Base-by-base conservation (phyloP, 2,888 invertebrate species). In the Petrolisthes cinctipes region DNA sequence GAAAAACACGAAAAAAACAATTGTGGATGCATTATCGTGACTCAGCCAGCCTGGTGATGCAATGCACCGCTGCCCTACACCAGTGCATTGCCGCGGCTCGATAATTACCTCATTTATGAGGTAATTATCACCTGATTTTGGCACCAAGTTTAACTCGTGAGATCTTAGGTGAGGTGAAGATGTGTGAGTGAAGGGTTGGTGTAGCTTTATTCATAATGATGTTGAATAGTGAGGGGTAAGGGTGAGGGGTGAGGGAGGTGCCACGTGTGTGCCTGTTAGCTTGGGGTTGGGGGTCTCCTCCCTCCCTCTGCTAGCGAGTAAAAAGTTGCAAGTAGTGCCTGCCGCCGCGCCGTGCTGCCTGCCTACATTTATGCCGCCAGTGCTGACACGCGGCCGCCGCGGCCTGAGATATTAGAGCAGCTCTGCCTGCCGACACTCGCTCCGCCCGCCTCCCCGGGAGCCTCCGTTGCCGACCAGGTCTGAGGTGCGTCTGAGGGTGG, bases 241-340 rank as follows among this genome's bases (percentile, higher is more conserved):
- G 61, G 23, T n/a, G 68, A 56, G n/a, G 56, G n/a, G 82, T 20
- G 66, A 66, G 82, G 37, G 61, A 66, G 51, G 56, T 11, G 53
- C 37, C 82, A 86, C 86, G 82, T 78, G 82, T 78, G 68, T 86
- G 86, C 82, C 82, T 86, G 86, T 68, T 75, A 17, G 17, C 71
- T 4, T 51, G 81, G 73, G 73, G 20, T 66, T 73, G 83, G 56
- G 53, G 73, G 56, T 54, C 82, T 14, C 61, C 85, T 68, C 85
- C 57, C 78, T 23, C 66, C 66, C 82, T 79, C 68, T 71, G 68
- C 61, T 76, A 66, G 82, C 86, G 86, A 79, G 86, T 86, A 86
- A 86, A 86, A 86, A 86, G 83, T 86, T 83, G 82, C 86, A 86
- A 86, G 83, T 86, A 86, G 86, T 86, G 86, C 86, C 86, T 86